Percentiles rank a stretch among this genome's conserved stretches.
Conservation (phyloP, 2,888 invertebrate genomes). For the Yponomeuta malinellus region DNA sequence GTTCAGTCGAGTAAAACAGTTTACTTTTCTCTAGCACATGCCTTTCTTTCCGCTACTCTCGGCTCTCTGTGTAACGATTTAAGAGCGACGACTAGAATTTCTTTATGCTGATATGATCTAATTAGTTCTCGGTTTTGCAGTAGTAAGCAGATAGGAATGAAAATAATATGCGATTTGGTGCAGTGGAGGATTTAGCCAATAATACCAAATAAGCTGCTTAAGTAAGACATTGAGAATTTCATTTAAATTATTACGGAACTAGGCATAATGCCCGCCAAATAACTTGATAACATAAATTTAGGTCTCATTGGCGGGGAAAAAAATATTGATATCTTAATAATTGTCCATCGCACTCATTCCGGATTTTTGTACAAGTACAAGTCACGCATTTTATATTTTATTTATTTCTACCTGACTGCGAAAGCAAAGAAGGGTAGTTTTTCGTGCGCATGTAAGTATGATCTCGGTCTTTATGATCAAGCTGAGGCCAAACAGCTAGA, state of each 20-base stretch:
- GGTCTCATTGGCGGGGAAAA: too few species aligned
- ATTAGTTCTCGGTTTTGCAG: neutral
- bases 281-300: too few species aligned
- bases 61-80: neutral
- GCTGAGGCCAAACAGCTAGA: too few species aligned
- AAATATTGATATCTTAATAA: too few species aligned
- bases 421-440: too few species aligned
- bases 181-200: neutral
- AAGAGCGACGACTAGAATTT: neutral
- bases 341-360: too few species aligned
- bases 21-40: conserved; percentile 15
- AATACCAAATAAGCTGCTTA: neutral
- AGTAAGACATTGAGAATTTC: neutral
- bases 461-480: too few species aligned
- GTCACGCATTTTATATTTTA: too few species aligned
- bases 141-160: neutral
- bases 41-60: neutral
- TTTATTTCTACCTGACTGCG: too few species aligned
- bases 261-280: too few species aligned
- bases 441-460: too few species aligned
- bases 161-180: neutral
- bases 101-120: neutral
- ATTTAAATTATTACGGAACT: neutral
- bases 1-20: conserved; percentile 11
- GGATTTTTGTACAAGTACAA: too few species aligned